A percentile compares a stretch with the other conserved stretches of the same genome.
Evolutionary conservation across 1,140 invertebrate genomes (phyloP).

Genomic region (Argopecten irradians): DNA sequence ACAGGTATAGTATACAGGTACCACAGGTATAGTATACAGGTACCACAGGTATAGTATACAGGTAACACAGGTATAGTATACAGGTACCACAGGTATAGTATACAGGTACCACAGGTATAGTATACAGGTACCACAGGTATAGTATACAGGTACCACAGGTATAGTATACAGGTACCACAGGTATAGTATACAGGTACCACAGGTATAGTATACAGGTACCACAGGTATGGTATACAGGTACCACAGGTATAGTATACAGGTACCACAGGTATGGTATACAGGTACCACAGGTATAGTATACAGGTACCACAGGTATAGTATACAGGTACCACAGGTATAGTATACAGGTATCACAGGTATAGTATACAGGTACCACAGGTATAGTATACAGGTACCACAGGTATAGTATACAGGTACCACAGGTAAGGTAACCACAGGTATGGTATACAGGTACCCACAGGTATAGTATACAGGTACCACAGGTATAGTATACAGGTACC

Average conservation of each 20-base stretch:
- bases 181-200: neutral
- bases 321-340: neutral
- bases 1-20: neutral
- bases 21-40: neutral
- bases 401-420: too few species aligned
- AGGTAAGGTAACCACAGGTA: neutral
- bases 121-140: too few species aligned
- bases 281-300: neutral
- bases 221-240: neutral
- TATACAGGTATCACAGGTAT: neutral
- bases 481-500: constrained; percentile 1
- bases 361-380: constrained; percentile 1
- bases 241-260: neutral
- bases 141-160: neutral
- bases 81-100: neutral
- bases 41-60: neutral
- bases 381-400: neutral
- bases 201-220: neutral
- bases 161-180: constrained; percentile 9
- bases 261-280: neutral
- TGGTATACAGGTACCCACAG: neutral
- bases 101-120: neutral
- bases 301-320: too few species aligned
- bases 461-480: neutral
- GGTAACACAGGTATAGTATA: neutral